A percentile compares a stretch with the other conserved stretches of the same genome.
phyloP scores from a whole-genome alignment of 2,888 invertebrate species.

The Heliconius charithonia region DNA sequence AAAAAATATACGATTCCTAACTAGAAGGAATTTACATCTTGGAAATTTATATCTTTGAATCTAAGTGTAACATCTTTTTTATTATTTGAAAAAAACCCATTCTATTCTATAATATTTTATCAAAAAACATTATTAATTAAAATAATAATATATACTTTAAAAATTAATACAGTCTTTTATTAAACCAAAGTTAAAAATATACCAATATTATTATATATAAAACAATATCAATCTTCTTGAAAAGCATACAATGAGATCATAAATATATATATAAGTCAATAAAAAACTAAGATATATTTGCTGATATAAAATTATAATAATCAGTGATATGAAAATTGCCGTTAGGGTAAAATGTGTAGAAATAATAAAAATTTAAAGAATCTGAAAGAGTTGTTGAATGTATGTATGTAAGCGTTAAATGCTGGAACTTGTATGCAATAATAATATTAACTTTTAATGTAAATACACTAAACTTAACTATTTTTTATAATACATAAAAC shows the following conservation, averaged over 20 bases:
- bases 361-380: background rate
- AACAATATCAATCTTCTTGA: background rate
- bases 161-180: conserved; percentile 7
- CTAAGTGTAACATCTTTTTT: background rate
- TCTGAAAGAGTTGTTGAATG: background rate
- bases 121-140: background rate
- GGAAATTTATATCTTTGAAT: background rate
- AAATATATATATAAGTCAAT: background rate
- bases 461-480: background rate
- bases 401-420: background rate
- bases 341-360: background rate
- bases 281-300: background rate
- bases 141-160: background rate
- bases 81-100: background rate
- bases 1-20: too few relatives aligned
- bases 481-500: background rate
- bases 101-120: background rate
- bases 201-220: background rate
- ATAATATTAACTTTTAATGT: background rate
- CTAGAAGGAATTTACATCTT: too few relatives aligned
- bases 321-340: background rate
- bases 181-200: background rate
- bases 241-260: conserved; percentile 4
- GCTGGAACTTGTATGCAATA: background rate
- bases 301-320: background rate